Evolutionary conservation across 2,888 invertebrate species (phyloP).

Genomic region (Neria commutata): DNA sequence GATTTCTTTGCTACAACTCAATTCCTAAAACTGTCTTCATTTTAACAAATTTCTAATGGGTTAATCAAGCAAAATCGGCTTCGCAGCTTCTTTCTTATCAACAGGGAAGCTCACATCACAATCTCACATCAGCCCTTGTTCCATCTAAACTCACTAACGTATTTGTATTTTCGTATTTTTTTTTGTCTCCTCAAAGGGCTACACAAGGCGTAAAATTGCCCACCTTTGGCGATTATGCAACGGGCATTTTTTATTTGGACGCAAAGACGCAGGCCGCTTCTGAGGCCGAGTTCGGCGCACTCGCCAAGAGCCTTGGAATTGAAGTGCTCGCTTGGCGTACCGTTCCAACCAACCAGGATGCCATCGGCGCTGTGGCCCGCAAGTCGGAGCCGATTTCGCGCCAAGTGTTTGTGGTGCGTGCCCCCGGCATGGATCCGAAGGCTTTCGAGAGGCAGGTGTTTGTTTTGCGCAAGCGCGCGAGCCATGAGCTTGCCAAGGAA

Average conservation of each 20-base stretch:
- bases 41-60: too few relatives aligned
- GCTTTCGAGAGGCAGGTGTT: slow-evolving; percentile 75
- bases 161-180: neutral
- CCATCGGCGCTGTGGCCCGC: slow-evolving; percentile 90
- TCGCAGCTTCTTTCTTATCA: too few relatives aligned
- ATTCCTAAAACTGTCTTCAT: too few relatives aligned
- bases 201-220: slow-evolving; percentile 84
- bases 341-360: slow-evolving; percentile 84
- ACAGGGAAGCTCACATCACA: too few relatives aligned
- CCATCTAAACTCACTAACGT: too few relatives aligned
- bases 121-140: too few relatives aligned
- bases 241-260: slow-evolving; percentile 95
- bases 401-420: slow-evolving; percentile 86
- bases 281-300: slow-evolving; percentile 78
- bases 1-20: too few relatives aligned
- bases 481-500: slow-evolving; percentile 84
- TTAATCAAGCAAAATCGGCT: too few relatives aligned
- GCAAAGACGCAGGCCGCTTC: slow-evolving; percentile 78
- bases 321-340: slow-evolving; percentile 92
- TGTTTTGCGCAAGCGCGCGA: slow-evolving; percentile 89
- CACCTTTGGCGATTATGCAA: slow-evolving; percentile 88
- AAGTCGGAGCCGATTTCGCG: slow-evolving; percentile 95
- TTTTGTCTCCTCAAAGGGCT: slow-evolving; percentile 67
- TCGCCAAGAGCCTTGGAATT: slow-evolving; percentile 81
- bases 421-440: slow-evolving; percentile 55